A percentile compares a stretch with the other conserved stretches of the same genome.
Conservation (phyloP, 35 echinoderm and acorn worm genomes). For the Amphiura filiformis region DNA sequence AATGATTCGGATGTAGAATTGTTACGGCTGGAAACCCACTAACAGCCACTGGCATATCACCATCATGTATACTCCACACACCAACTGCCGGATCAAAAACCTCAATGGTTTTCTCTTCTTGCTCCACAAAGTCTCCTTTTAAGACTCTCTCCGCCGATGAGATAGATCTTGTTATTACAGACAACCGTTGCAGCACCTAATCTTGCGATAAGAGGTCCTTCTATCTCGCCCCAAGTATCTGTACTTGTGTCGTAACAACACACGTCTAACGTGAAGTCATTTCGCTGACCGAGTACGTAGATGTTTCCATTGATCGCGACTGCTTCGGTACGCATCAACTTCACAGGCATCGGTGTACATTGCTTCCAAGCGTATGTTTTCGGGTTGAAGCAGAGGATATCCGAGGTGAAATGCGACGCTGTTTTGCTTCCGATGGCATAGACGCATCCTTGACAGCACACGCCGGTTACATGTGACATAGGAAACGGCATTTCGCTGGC, state of each 20-base stretch:
- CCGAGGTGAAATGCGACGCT: background rate
- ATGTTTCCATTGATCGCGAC: constrained; percentile 1
- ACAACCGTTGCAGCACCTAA: background rate
- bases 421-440: constrained; percentile 8
- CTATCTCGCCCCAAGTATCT: background rate
- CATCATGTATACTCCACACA: constrained; percentile 26
- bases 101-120: constrained; percentile 16
- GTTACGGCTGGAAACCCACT: constrained; percentile 5
- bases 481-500: background rate
- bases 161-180: constrained; percentile 31
- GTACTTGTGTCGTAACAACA: background rate
- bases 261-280: constrained; percentile 19
- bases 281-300: constrained; percentile 9
- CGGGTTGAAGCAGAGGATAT: constrained; percentile 18
- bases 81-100: background rate
- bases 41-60: background rate
- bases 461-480: background rate
- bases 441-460: constrained; percentile 9
- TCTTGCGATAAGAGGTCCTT: constrained; percentile 21
- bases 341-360: background rate
- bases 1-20: background rate
- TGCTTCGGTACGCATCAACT: background rate
- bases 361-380: background rate
- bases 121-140: constrained; percentile 5
- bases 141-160: background rate